These are phyloP conservation scores for Drosophila santomea DNA, from an alignment of 1,140 invertebrate species.

Conservation along the genomic window DNA sequence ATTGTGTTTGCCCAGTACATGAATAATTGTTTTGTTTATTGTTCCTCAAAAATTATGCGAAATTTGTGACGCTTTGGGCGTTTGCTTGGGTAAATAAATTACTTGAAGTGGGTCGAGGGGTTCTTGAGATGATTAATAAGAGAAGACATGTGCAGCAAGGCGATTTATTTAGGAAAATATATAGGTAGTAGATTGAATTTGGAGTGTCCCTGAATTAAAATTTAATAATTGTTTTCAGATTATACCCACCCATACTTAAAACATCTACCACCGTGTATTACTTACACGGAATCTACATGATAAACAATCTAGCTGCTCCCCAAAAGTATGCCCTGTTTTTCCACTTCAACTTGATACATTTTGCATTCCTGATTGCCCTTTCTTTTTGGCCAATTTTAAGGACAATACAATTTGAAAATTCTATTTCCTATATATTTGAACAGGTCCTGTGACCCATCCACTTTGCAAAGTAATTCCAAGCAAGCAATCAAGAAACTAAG, in stretches of 20 bases:
- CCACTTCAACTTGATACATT: not conserved
- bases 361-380: not conserved
- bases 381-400: not conserved
- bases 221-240: no score
- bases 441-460: not conserved
- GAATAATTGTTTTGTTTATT: conserved; percentile 54
- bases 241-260: no score
- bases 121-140: conserved; percentile 27
- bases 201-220: no score
- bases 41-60: conserved; percentile 70
- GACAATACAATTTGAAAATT: no score
- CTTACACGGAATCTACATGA: not conserved
- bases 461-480: conserved; percentile 26
- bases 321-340: conserved; percentile 54
- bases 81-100: conserved; percentile 64
- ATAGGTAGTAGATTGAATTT: not conserved
- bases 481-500: conserved; percentile 79
- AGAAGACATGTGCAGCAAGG: conserved; percentile 13
- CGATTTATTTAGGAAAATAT: not conserved
- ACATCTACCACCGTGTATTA: no score
- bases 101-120: conserved; percentile 44
- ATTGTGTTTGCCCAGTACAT: conserved; percentile 19
- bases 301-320: conserved; percentile 1
- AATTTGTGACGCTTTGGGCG: conserved; percentile 69
- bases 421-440: not conserved